Conservation (phyloP, 2,888 invertebrate species). For the Scaptomyza cyrtandrae region DNA sequence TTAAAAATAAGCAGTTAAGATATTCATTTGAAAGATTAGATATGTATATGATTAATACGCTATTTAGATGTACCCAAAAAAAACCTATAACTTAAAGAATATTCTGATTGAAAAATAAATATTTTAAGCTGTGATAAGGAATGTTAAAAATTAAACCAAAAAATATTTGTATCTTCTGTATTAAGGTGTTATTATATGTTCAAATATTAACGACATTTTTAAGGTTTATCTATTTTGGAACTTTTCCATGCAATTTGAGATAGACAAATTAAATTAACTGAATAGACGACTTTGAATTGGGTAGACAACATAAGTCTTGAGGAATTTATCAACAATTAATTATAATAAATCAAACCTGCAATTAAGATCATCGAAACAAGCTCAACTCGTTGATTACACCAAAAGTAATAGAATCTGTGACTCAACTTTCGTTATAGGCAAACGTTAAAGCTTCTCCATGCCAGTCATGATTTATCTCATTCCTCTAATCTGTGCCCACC, state of each 20-base stretch:
- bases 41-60: no score
- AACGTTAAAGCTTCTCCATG: conserved; percentile 22
- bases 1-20: not conserved
- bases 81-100: no score
- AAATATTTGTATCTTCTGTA: no score
- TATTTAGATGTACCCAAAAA: no score
- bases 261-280: not conserved
- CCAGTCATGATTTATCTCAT: conserved; percentile 32
- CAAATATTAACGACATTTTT: no score
- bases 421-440: conserved; percentile 27
- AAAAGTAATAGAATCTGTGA: conserved; percentile 11
- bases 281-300: not conserved
- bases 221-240: no score
- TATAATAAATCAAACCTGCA: conserved; percentile 14
- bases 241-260: no score
- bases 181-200: no score
- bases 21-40: no score
- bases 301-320: not conserved
- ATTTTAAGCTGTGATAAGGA: no score
- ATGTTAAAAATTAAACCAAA: no score
- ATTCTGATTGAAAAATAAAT: no score
- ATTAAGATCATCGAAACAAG: conserved; percentile 19
- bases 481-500: conserved; percentile 38
- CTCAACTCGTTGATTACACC: conserved; percentile 7
- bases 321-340: conserved; percentile 6